Evolutionary conservation across 2,113 vertebrate species (phyloP).

Genomic region (Grantiella picta): DNA sequence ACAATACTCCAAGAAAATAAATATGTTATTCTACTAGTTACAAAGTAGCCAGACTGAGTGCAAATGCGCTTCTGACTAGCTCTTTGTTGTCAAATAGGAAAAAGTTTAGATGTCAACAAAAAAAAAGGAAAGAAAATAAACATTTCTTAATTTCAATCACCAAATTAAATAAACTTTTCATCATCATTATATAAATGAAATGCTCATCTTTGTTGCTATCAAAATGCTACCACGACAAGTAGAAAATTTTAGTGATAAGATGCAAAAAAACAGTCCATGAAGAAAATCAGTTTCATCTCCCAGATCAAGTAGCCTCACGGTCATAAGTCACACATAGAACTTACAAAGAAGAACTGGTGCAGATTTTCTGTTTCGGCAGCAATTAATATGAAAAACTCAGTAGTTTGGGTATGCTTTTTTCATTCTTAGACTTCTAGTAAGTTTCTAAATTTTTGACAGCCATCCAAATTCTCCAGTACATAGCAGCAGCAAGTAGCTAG

Average conservation of each 20-base stretch:
- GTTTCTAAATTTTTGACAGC: not conserved
- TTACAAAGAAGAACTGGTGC: not conserved
- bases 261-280: not conserved
- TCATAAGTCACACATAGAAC: not conserved
- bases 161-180: not conserved
- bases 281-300: not conserved
- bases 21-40: not conserved
- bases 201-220: not conserved
- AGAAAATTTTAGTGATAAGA: not conserved
- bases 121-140: not conserved
- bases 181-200: not conserved
- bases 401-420: not conserved
- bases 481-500: not conserved
- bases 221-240: not conserved
- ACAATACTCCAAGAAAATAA: conserved; percentile 19
- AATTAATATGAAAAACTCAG: not conserved
- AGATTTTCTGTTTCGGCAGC: not conserved
- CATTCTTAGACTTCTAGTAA: not conserved
- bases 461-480: not conserved
- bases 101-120: not conserved
- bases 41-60: not conserved
- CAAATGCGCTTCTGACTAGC: not conserved
- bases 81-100: not conserved
- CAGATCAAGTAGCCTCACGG: not conserved
- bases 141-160: not conserved